Conservation (phyloP, 1,140 invertebrate genomes). For the Trichonephila clavata region DNA sequence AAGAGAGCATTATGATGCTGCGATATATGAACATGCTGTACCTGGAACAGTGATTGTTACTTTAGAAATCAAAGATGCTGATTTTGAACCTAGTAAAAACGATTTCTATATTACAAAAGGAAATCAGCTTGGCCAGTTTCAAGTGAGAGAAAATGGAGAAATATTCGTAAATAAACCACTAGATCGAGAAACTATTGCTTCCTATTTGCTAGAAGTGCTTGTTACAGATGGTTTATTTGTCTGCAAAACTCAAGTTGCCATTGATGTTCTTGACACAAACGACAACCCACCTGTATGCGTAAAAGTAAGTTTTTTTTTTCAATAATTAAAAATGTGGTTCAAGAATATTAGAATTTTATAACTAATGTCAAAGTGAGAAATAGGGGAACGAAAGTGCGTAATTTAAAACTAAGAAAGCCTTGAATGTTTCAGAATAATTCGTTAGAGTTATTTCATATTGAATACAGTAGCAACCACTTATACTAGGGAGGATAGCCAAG, state of each 20-base stretch:
- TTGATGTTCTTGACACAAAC: constrained; percentile 91
- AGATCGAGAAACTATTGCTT: constrained; percentile 81
- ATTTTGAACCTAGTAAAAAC: constrained; percentile 74
- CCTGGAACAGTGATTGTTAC: constrained; percentile 86
- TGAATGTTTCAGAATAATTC: too few species aligned
- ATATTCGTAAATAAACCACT: constrained; percentile 80
- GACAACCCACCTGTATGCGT: constrained; percentile 88
- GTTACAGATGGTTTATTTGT: constrained; percentile 93
- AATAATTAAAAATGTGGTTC: too few species aligned
- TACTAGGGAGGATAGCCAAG: too few species aligned
- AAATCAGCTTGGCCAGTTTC: constrained; percentile 79
- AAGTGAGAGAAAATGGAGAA: constrained; percentile 80
- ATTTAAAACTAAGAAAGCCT: too few species aligned
- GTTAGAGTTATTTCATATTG: too few species aligned
- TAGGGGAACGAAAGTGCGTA: too few species aligned
- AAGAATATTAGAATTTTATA: too few species aligned
- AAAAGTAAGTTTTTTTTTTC: constrained; percentile 64
- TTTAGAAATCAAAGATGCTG: constrained; percentile 80
- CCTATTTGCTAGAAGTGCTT: constrained; percentile 87
- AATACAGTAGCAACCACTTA: too few species aligned
- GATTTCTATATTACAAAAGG: constrained; percentile 78
- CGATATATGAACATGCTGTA: constrained; percentile 89
- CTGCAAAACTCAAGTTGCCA: constrained; percentile 86
- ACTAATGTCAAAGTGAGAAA: too few species aligned
- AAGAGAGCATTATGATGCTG: constrained; percentile 85